Evolutionary conservation across 1,140 invertebrate species (phyloP).

Genomic region (Penaeus indicus): DNA sequence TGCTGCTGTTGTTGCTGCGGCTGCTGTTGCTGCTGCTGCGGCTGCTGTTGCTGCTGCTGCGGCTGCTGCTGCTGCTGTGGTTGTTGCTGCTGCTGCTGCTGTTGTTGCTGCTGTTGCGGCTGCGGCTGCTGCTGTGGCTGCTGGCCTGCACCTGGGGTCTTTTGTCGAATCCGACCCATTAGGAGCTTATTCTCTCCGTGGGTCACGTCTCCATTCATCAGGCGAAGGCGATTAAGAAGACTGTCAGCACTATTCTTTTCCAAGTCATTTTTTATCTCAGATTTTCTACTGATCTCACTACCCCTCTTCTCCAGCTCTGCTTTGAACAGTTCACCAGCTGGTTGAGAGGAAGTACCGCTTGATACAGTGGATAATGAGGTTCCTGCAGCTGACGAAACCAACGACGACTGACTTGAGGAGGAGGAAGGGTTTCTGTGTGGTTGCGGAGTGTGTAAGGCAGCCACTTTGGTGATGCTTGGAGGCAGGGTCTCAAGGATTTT

Average conservation of each 20-base stretch:
- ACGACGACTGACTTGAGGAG: slow-evolving; percentile 42
- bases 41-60: not conserved
- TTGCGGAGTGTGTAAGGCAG: slow-evolving; percentile 66
- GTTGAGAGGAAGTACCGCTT: not conserved
- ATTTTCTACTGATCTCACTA: slow-evolving; percentile 45
- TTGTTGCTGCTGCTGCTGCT: not conserved
- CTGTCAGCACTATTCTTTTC: slow-evolving; percentile 41
- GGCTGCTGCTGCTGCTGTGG: slow-evolving; percentile 15
- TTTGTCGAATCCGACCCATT: slow-evolving; percentile 51
- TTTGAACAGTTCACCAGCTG: slow-evolving; percentile 49
- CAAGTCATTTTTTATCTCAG: slow-evolving; percentile 50
- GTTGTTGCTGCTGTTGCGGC: not conserved
- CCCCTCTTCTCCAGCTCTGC: slow-evolving; percentile 58
- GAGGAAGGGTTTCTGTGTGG: slow-evolving; percentile 66
- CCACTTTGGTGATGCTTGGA: slow-evolving; percentile 66
- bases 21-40: not conserved
- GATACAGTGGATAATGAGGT: slow-evolving; percentile 22
- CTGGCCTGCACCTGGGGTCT: slow-evolving; percentile 21
- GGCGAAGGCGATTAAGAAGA: slow-evolving; percentile 15
- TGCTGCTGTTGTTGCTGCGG: slow-evolving; percentile 22
- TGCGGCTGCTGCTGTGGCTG: not conserved
- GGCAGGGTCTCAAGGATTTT: slow-evolving; percentile 66
- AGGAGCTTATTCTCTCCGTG: slow-evolving; percentile 52
- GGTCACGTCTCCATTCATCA: slow-evolving; percentile 64
- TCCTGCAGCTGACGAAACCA: slow-evolving; percentile 25